Evolutionary conservation across 1,140 invertebrate species (phyloP).

Genomic region (Pseudomyrmex cubaensis): DNA sequence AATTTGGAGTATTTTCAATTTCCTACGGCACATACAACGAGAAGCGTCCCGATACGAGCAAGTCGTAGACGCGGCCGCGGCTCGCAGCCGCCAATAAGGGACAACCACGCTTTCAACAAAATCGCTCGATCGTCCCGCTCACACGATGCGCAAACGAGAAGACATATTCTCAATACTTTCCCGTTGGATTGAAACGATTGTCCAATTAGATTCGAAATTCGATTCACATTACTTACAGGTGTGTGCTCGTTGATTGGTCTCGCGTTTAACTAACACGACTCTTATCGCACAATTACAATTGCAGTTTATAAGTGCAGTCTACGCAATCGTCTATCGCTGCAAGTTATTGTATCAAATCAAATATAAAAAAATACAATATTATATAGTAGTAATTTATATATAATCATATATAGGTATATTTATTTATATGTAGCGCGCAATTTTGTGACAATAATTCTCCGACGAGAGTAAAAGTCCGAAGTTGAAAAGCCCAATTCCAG

Average conservation of each 20-base stretch:
- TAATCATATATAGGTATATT: not conserved
- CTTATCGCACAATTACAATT: slow-evolving; percentile 10
- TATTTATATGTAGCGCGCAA: not conserved
- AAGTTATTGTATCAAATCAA: not conserved
- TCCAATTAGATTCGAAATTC: slow-evolving; percentile 61
- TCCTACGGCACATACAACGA: slow-evolving; percentile 54
- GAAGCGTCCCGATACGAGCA: slow-evolving; percentile 34
- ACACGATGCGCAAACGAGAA: slow-evolving; percentile 35
- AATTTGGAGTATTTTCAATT: slow-evolving; percentile 79
- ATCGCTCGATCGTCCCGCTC: slow-evolving; percentile 13
- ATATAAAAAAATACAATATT: too few relatives aligned
- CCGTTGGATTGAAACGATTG: slow-evolving; percentile 58
- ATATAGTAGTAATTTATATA: not conserved
- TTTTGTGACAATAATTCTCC: not conserved
- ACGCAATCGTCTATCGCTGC: not conserved
- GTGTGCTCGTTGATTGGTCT: not conserved
- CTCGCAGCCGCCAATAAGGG: slow-evolving; percentile 55
- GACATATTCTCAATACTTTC: slow-evolving; percentile 22
- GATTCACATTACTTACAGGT: slow-evolving; percentile 1
- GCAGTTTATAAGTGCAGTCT: slow-evolving; percentile 30
- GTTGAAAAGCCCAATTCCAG: not conserved
- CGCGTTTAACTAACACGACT: not conserved
- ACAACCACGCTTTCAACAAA: slow-evolving; percentile 31
- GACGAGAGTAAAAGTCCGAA: not conserved
- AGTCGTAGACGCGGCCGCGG: slow-evolving; percentile 49